Evolutionary conservation across 2,113 vertebrate species (phyloP).

Genomic region (Mirza zaza): DNA sequence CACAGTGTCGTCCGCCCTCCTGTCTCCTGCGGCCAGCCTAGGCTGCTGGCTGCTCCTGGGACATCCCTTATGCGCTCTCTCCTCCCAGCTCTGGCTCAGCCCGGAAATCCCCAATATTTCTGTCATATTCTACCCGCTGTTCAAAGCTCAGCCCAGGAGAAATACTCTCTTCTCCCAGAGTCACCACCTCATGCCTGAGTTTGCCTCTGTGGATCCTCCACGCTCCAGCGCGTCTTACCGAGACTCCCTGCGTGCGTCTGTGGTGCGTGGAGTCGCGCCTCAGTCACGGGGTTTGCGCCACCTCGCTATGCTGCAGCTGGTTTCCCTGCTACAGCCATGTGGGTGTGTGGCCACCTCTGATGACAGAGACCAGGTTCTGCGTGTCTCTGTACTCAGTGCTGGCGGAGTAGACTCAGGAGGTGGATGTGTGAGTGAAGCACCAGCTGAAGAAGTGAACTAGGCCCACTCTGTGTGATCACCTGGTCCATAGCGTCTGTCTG

Average conservation of each 20-base stretch:
- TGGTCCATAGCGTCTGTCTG: neutral
- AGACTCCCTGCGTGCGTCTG: accelerated
- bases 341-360: neutral
- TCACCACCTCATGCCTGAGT: neutral
- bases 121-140: neutral
- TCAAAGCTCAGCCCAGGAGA: neutral
- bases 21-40: neutral
- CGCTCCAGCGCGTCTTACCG: neutral
- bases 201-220: neutral
- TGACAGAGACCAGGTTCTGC: neutral
- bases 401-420: neutral
- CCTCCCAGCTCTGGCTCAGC: neutral
- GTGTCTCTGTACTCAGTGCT: neutral
- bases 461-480: neutral
- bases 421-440: neutral
- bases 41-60: neutral
- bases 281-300: neutral
- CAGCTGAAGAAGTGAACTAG: neutral
- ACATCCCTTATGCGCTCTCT: neutral
- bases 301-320: neutral
- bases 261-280: accelerated
- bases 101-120: neutral
- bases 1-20: neutral
- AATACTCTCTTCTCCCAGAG: neutral
- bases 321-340: neutral